phyloP scores from a whole-genome alignment of 2,113 vertebrate genomes.

The Tragelaphus strepsiceros region DNA sequence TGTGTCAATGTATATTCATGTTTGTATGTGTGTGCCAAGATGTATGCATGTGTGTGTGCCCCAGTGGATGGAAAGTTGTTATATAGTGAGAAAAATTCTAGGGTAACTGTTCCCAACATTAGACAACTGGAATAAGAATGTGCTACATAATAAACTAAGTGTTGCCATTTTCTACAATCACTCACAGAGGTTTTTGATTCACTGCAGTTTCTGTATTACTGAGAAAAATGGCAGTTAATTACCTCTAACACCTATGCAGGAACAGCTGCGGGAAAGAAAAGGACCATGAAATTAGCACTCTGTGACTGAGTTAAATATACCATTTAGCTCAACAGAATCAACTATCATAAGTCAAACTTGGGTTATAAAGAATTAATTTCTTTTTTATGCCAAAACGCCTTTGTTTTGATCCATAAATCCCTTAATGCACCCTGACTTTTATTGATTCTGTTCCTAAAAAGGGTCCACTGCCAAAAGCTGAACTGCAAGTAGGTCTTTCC shows the following conservation, averaged over 20 bases:
- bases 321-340: constrained; percentile 73
- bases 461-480: constrained; percentile 61
- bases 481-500: constrained; percentile 33
- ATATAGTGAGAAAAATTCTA: constrained; percentile 78
- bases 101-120: constrained; percentile 74
- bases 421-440: constrained; percentile 72
- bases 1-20: neutral
- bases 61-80: constrained; percentile 70
- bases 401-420: constrained; percentile 73
- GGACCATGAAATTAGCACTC: constrained; percentile 79
- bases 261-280: constrained; percentile 73
- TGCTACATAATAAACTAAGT: constrained; percentile 80
- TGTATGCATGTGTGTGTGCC: neutral
- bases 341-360: constrained; percentile 77
- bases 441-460: constrained; percentile 75
- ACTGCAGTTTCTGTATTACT: constrained; percentile 80
- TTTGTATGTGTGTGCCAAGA: neutral
- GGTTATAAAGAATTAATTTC: constrained; percentile 73
- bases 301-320: constrained; percentile 75
- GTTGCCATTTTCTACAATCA: constrained; percentile 78
- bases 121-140: constrained; percentile 77
- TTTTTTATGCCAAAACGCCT: constrained; percentile 75
- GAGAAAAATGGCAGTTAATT: constrained; percentile 84
- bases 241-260: constrained; percentile 78
- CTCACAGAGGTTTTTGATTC: constrained; percentile 79